Evolutionary conservation across 2,797 vertebrate genomes (phyloP), one percentile per base, ranked within the genome.

Genomic region (Pachyuromys duprasi): DNA sequence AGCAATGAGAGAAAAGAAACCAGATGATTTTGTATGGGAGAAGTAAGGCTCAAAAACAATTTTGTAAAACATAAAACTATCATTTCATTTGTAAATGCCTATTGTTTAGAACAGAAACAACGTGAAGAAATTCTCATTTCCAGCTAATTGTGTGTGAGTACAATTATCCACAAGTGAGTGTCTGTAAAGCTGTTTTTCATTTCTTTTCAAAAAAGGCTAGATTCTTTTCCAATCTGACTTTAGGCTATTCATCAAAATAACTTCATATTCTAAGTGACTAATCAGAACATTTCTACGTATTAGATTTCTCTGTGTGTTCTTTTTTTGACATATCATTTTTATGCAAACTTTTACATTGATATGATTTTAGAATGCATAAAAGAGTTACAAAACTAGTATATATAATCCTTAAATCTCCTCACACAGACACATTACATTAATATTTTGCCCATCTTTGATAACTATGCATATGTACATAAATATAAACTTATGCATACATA

Each of bases 191-290:
- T 57, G 5, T 36, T 93, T 95, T 74, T 39, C 33, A 79, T 55
- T 94, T 84, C 62, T 93, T 93, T 28, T 36, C 33, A 84, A 89
- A 76, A 81, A 65, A 49, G 1, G 14, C 8, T 84, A 94, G 45
- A 72, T 67, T 82, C 28, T 89, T 53, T 69, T 45, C 69, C 86
- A 81, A 90, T 74, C 60, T 92, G 39, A 8, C 53, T 92, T 78
- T 86, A 91, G 89, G n/a, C 39, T 45, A 87, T 33, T 87, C 67
- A 88, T 90, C 67, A 96, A 91, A 91, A 79, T 74, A 92, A 86
- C 60, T 93, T 76, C 53, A 76, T 69, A 72, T 60, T 95, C 26
- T 86, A 92, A 95, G n/a, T 93, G 82, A 81, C 76, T 84, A 90
- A 88, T 93, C 86, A 94, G 74, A 89, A 55, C 13, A 92, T 80